A percentile compares a stretch with the other conserved stretches of the same genome.
Evolutionary conservation across 1,140 invertebrate genomes (phyloP).

Genomic region (Ceratina calcarata): DNA sequence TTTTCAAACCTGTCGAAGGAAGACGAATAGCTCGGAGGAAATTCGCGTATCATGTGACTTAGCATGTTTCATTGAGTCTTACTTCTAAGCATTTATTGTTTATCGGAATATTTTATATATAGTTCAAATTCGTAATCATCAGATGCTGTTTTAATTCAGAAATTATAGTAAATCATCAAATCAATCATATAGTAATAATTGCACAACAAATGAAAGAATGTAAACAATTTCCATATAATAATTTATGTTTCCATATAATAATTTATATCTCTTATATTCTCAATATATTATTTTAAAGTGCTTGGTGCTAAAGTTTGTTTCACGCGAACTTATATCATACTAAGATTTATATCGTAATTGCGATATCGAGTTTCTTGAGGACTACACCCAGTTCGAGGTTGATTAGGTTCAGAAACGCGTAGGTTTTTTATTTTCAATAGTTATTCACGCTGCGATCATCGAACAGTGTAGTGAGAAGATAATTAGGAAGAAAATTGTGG

Average conservation of each 20-base stretch:
- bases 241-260: too few relatives aligned
- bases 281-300: not conserved
- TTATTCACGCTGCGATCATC: not conserved
- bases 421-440: not conserved
- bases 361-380: not conserved
- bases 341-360: conserved; percentile 25
- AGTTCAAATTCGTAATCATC: not conserved
- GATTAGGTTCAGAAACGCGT: not conserved
- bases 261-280: too few relatives aligned
- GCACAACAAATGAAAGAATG: too few relatives aligned
- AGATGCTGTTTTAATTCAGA: too few relatives aligned
- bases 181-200: too few relatives aligned
- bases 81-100: not conserved
- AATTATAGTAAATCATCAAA: too few relatives aligned
- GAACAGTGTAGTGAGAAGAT: not conserved
- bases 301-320: not conserved
- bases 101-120: not conserved
- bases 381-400: not conserved
- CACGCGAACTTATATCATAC: not conserved
- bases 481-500: not conserved
- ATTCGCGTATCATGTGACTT: not conserved
- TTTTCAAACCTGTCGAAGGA: not conserved
- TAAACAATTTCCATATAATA: too few relatives aligned
- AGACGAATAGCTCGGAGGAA: not conserved
- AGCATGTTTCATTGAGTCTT: not conserved